phyloP scores from a whole-genome alignment of 2,113 vertebrate species.

The Gambusia holbrooki region DNA sequence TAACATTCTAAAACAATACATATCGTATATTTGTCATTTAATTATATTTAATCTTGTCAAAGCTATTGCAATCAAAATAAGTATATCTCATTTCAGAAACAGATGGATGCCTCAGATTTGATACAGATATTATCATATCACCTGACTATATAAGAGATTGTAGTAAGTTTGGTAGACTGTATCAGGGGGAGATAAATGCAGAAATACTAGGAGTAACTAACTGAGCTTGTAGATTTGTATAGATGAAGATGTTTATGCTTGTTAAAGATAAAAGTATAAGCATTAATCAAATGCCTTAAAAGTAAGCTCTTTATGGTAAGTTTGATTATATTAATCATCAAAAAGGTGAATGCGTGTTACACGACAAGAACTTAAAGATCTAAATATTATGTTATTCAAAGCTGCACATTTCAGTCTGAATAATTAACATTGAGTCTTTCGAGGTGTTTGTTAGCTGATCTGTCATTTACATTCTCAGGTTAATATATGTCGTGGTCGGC shows the following conservation, averaged over 20 bases:
- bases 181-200: not conserved
- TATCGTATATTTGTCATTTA: not conserved
- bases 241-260: not conserved
- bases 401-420: not conserved
- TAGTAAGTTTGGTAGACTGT: not conserved
- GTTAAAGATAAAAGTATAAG: not conserved
- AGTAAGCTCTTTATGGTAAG: not conserved
- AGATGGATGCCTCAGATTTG: not conserved
- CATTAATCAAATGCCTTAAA: not conserved
- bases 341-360: not conserved
- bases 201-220: not conserved
- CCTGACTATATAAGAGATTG: too few relatives aligned
- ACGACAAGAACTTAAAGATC: not conserved
- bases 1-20: not conserved
- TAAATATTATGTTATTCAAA: not conserved
- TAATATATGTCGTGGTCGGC: not conserved
- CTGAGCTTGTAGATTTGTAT: not conserved
- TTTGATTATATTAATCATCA: not conserved
- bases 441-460: not conserved
- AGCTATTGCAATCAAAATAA: too few relatives aligned
- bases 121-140: not conserved
- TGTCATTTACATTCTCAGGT: not conserved
- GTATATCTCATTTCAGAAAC: not conserved
- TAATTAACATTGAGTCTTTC: not conserved
- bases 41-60: not conserved